Conservation (phyloP, 1,140 invertebrate genomes). For the Drosophila pachea region DNA sequence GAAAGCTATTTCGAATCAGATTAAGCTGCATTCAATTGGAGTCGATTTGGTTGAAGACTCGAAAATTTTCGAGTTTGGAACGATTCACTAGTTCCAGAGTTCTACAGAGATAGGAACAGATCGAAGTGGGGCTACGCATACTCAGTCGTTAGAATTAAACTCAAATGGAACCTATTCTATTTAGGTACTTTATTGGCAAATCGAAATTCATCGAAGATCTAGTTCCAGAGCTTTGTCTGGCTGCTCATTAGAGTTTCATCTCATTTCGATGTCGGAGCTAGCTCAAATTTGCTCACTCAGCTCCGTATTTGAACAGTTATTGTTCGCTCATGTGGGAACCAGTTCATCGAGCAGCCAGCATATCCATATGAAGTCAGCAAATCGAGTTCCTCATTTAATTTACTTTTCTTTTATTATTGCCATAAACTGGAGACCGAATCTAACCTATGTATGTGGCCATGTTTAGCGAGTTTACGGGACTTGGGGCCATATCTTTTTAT, state of each 20-base stretch:
- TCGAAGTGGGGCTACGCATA: too few relatives aligned
- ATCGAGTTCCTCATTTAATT: constrained; percentile 2
- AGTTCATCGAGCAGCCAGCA: not conserved
- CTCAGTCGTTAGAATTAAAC: too few relatives aligned
- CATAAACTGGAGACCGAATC: constrained; percentile 11
- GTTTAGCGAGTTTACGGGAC: constrained; percentile 24
- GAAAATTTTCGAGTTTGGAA: too few relatives aligned
- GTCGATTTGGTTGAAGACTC: too few relatives aligned
- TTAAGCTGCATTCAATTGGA: not conserved
- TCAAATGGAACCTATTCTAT: too few relatives aligned
- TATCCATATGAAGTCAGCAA: not conserved
- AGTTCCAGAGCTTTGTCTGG: not conserved
- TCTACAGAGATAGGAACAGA: too few relatives aligned
- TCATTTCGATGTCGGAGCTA: not conserved
- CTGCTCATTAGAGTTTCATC: not conserved
- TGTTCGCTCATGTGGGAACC: not conserved
- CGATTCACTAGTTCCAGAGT: constrained; percentile 1
- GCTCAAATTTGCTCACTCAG: not conserved
- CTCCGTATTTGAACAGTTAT: not conserved
- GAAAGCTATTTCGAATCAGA: not conserved
- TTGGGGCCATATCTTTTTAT: constrained; percentile 42
- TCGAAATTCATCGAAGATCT: not conserved
- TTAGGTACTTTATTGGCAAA: too few relatives aligned
- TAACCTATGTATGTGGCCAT: constrained; percentile 11
- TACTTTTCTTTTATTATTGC: constrained; percentile 8